These are phyloP conservation scores for Leontopithecus rosalia DNA, from an alignment of 2,797 vertebrate species.

Conservation along the genomic window DNA sequence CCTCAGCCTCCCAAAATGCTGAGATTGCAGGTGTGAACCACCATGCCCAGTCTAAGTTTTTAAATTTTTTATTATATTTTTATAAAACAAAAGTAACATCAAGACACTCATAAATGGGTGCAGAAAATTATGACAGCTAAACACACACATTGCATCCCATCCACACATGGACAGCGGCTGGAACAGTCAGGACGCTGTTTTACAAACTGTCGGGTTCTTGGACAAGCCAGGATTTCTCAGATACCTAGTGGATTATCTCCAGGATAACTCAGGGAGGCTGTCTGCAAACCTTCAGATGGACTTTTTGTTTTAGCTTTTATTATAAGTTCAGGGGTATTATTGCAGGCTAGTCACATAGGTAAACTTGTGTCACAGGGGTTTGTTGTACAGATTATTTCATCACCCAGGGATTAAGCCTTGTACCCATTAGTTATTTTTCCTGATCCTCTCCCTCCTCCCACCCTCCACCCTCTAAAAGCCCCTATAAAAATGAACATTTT, in stretches of 20 bases:
- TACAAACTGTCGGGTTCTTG: background rate
- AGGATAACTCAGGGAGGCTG: background rate
- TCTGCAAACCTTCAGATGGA: background rate
- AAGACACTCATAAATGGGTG: background rate
- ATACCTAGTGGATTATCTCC: background rate
- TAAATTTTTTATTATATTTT: background rate
- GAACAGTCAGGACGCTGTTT: no score
- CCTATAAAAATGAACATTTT: background rate
- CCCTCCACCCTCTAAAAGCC: background rate
- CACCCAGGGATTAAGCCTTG: background rate
- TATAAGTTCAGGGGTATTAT: background rate
- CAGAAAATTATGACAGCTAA: background rate
- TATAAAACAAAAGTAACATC: background rate
- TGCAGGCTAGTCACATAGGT: background rate
- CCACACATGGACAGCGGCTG: background rate
- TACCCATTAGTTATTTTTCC: background rate
- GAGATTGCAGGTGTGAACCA: background rate
- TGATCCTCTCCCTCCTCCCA: background rate
- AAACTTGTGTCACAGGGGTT: background rate
- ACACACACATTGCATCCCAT: background rate
- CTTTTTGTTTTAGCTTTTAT: background rate
- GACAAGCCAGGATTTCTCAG: background rate
- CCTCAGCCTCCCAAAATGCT: background rate
- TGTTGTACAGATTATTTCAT: background rate
- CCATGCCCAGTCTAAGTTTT: background rate